Evolutionary conservation across 1,140 invertebrate genomes (phyloP).

Genomic region (Meteorus sp.): DNA sequence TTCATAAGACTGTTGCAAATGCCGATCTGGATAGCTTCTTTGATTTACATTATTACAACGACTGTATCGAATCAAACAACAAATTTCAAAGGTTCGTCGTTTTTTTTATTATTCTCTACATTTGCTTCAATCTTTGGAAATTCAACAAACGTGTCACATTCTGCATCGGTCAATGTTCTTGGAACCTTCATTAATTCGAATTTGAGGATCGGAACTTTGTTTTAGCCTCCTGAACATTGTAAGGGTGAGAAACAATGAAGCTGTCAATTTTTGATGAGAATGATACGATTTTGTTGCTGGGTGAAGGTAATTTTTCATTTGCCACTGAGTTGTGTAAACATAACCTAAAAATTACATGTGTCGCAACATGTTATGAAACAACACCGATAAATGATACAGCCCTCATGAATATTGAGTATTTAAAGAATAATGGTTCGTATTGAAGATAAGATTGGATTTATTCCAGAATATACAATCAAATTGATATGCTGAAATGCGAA

Average conservation of each 20-base stretch:
- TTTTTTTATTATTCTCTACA: no score
- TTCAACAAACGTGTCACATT: no score
- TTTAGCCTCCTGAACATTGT: not conserved
- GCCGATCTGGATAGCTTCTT: no score
- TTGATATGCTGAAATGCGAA: not conserved
- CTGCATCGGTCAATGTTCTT: no score
- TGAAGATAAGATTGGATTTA: no score
- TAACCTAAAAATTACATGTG: slow-evolving; percentile 41
- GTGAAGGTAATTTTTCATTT: slow-evolving; percentile 67
- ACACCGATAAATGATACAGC: slow-evolving; percentile 30
- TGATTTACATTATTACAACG: no score
- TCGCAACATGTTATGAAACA: slow-evolving; percentile 47
- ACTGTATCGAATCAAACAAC: no score
- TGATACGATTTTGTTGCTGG: slow-evolving; percentile 54
- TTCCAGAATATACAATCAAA: not conserved
- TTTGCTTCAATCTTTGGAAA: no score
- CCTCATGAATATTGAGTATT: slow-evolving; percentile 43
- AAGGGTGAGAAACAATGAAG: slow-evolving; percentile 35
- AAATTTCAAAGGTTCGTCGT: no score
- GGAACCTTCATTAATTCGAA: no score
- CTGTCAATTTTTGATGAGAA: slow-evolving; percentile 39
- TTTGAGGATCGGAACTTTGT: not conserved
- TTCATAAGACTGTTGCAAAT: no score
- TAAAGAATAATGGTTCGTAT: slow-evolving; percentile 47
- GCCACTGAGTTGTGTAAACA: slow-evolving; percentile 49